A percentile compares a stretch with the other conserved stretches of the same genome.
Evolutionary conservation across 2,797 vertebrate genomes (phyloP).

Genomic region (Emydoidea blandingii): DNA sequence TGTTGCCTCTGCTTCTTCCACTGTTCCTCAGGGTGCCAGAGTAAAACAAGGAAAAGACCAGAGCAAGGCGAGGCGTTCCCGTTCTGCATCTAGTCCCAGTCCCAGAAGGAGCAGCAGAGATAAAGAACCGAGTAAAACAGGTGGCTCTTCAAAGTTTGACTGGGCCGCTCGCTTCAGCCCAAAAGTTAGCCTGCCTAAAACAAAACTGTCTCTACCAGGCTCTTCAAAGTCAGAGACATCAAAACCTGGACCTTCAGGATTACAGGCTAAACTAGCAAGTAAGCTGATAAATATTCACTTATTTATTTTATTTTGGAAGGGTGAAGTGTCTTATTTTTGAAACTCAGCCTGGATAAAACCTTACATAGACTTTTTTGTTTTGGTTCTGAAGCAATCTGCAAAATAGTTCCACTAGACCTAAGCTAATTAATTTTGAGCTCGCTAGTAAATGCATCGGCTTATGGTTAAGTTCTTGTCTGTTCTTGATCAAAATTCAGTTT

Average conservation of each 20-base stretch:
- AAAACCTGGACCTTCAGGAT: constrained; percentile 99
- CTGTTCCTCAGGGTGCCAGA: constrained; percentile 91
- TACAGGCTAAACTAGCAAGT: constrained; percentile 99
- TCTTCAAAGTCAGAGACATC: constrained; percentile 99
- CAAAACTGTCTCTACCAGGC: constrained; percentile 98
- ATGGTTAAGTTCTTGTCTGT: background rate
- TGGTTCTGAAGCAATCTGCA: background rate
- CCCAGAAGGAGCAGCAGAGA: constrained; percentile 96
- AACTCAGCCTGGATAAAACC: background rate
- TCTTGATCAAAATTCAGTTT: background rate
- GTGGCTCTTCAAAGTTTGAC: constrained; percentile 98
- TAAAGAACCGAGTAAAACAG: constrained; percentile 93
- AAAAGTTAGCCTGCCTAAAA: constrained; percentile 99
- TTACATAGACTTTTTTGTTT: background rate
- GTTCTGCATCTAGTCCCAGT: constrained; percentile 97
- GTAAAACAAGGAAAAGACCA: constrained; percentile 99
- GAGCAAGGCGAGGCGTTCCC: constrained; percentile 96
- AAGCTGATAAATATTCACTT: constrained; percentile 78
- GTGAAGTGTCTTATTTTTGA: background rate
- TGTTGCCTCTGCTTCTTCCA: constrained; percentile 89
- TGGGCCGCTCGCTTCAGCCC: constrained; percentile 99
- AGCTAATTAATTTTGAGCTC: background rate
- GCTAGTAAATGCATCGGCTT: background rate
- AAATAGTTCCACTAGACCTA: background rate
- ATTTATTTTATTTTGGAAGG: background rate